phyloP scores from a whole-genome alignment of 2,113 vertebrate genomes.

The Caloenas nicobarica region DNA sequence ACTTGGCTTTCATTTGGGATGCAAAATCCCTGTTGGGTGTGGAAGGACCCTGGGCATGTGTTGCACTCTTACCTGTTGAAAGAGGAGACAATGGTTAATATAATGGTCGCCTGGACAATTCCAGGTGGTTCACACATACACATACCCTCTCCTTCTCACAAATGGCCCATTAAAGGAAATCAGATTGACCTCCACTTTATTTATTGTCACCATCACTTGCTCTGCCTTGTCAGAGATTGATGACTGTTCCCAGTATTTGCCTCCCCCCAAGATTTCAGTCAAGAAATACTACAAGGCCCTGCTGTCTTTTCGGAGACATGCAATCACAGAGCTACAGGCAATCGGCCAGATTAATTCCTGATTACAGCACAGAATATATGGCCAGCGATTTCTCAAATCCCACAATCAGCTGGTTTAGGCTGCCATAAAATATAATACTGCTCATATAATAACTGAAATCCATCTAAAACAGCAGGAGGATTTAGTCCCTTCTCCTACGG shows the following conservation, averaged over 20 bases:
- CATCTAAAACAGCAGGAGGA: not conserved
- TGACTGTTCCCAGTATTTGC: not conserved
- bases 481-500: not conserved
- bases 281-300: not conserved
- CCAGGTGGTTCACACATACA: not conserved
- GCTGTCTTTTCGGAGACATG: not conserved
- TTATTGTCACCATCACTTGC: not conserved
- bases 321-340: conserved; percentile 13
- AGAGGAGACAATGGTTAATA: not conserved
- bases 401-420: conserved; percentile 14
- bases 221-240: not conserved
- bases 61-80: not conserved
- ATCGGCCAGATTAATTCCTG: not conserved
- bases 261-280: not conserved
- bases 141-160: not conserved
- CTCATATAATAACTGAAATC: not conserved
- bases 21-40: not conserved
- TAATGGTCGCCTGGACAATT: not conserved
- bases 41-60: not conserved
- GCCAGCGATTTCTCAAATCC: conserved; percentile 1
- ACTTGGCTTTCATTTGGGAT: accelerated
- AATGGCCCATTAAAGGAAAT: not conserved
- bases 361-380: conserved; percentile 3
- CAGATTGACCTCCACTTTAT: not conserved
- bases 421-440: conserved; percentile 9